Base-by-base conservation (phyloP, 2,113 vertebrate genomes). In the Hypocryptadius cinnamomeus region DNA sequence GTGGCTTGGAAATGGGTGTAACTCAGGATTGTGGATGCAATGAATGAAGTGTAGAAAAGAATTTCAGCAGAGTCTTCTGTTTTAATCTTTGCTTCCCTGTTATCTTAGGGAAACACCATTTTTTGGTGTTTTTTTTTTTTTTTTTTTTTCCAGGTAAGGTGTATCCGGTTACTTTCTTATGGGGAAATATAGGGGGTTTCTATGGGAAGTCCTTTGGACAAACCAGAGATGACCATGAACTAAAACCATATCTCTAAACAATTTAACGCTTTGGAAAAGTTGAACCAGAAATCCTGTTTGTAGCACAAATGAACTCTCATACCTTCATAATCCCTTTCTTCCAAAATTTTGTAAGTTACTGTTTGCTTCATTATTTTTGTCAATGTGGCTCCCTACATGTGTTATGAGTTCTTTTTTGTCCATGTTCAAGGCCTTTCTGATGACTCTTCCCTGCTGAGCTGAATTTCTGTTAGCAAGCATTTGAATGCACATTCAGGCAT, bases 31-130 rank as follows among this genome's bases (percentile, higher is more conserved):
- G 21, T 50, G 31, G 7, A 3, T 68, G 39, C 74, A 20, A 47
- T 64, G 44, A 86, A 74, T 73, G 45, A 95, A 66, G 27, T 8
- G 11, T 72, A 70, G 48, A 86, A 92, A 56, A 63, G 30, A 91
- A 63, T 73, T 56, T 88, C 35, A 45, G 2, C 40, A 28, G 5
- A 57, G 22, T 48, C n/a, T 64, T 85, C 47, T 33, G 3, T 70
- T 94, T 61, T 22, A 80, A 5, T 70, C 10, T 77, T 85, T 72
- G 11, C 20, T 73, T 21, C 9, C 14, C 9, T 27, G 44, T 57
- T 21, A 74, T 92, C 27, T 40, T 88, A 31, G 6, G 51, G 27
- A 79, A 90, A 45, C 9, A 33, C 3, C 19, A 15, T 71, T 31
- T 30, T 51, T 53, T 28, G 51, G 10, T 4, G 1, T 33, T 56